Base-by-base conservation (phyloP, 2,797 vertebrate genomes). In the Scarus forsteni region DNA sequence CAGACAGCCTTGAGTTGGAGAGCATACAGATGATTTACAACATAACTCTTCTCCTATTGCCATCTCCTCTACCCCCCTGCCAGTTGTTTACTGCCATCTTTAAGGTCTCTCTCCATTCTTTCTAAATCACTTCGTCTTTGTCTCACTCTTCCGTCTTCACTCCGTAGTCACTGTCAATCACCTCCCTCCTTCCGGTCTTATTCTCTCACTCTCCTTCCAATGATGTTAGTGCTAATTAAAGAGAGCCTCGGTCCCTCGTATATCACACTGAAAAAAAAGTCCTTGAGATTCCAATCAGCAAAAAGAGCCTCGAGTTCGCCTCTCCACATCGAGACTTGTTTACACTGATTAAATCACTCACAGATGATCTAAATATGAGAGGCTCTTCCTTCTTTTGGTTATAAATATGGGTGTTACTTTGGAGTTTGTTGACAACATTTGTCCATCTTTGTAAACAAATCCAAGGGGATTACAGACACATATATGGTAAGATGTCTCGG, bases 191-290 rank as follows among this genome's bases (percentile, higher is more conserved):
- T 1, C 49, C 38, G 38, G 10, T 54, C 38, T 56, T 39, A 68
- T 45, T 39, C 38, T 54, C 65, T 42, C 46, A 60, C 71, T 70
- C 50, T 67, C 76, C 70, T 79, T 80, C 51, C 61, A 88, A 85
- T 84, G 80, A 92, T 88, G 86, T 89, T 87, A 87, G 77, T 35
- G 79, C 76, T 92, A 90, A 92, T 92, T 92, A 90, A 91, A 91
- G 84, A 88, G 84, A 78, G 72, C 79, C 81, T 79, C 73, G 10
- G 84, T 53, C 63, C 57, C 79, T 85, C 77, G 14, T 91, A 90
- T 86, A 90, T 91, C 86, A 91, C 71, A 14, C 66, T 11, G 46
- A 11, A 12, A 61, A n/a, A 74, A 67, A 83, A 83, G 77, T 86
- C 88, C 86, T 92, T 88, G 80, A 90, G 78, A 85, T 84, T 87